phyloP scores from a whole-genome alignment of 2,113 vertebrate species.

The Scophthalmus maximus region DNA sequence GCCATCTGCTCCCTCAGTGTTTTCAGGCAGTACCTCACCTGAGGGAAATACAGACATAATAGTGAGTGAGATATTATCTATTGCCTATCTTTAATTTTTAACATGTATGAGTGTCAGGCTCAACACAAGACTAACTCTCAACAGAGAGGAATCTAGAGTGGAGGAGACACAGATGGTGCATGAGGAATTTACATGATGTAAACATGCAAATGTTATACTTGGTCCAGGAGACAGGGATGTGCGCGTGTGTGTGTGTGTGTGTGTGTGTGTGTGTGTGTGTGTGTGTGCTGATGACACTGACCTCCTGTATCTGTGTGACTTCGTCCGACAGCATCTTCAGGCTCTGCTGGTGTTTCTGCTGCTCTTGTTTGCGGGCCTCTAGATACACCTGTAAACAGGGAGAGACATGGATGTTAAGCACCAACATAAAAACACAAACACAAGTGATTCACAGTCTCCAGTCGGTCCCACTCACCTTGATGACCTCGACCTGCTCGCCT shows the following conservation, averaged over 20 bases:
- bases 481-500: conserved; percentile 90
- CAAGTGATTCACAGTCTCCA: background rate
- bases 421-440: background rate
- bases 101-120: too few species aligned
- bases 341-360: conserved; percentile 84
- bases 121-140: too few species aligned
- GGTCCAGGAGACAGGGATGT: background rate
- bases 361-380: conserved; percentile 84
- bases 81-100: too few species aligned
- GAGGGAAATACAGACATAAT: conserved; percentile 27
- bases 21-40: conserved; percentile 86
- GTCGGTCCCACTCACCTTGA: conserved; percentile 85
- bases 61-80: conserved; percentile 15
- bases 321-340: conserved; percentile 90
- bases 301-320: conserved; percentile 91
- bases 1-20: conserved; percentile 85
- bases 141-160: background rate
- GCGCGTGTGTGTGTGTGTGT: background rate
- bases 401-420: background rate
- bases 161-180: background rate
- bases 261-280: background rate
- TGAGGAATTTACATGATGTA: background rate
- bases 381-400: conserved; percentile 86
- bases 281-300: conserved; percentile 51
- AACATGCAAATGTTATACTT: background rate